Evolutionary conservation across 2,888 invertebrate species (phyloP), one percentile per base, ranked within the genome.

Genomic region (Aspidiotus rigidus): DNA sequence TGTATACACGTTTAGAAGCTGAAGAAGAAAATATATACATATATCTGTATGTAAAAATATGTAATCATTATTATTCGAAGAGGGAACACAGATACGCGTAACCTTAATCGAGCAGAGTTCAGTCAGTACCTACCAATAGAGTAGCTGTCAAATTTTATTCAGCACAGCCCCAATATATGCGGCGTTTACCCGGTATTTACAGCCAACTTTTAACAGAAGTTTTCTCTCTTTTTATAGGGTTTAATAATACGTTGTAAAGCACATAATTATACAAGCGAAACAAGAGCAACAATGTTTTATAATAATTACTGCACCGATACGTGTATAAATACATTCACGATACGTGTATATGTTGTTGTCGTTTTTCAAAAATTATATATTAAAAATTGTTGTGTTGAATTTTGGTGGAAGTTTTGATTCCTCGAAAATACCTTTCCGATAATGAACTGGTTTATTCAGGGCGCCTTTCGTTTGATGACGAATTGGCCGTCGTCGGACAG

Each of bases 251-350:
- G 28, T 28, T 28, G 5, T 1, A 15, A 53, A 16, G 16, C 57
- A 7, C 57, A 15, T 17, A 57, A 57, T 57, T 57, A 57, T 57
- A 17, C n/a, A 49, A 49, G 10, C 49, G 49, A 49, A 49, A 49
- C 49, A 49, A 49, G 6, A 49, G 49, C 49, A n/a, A 49, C 10
- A 49, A 49, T 6, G 49, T 49, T 49, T 49, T 49, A 13, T n/a
- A n/a, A 49, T 13, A 49, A 49, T 49, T n/a, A 49, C 49, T 11
- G 49, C 11, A 13, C 49, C 11, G 10, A 6, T 49, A 13, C n/a
- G 49, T 49, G n/a, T n/a, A 49, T 13, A 49, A 49, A 49, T 49
- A 11, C 3, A 13, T 49, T 2, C 10, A 49, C n/a, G 28, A 5
- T 28, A 28, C 28, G 5, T 5, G 28, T 28, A 28, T 28, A 28